These are phyloP conservation scores for Aricia artaxerxes DNA, from an alignment of 2,888 invertebrate species.

Conservation along the genomic window DNA sequence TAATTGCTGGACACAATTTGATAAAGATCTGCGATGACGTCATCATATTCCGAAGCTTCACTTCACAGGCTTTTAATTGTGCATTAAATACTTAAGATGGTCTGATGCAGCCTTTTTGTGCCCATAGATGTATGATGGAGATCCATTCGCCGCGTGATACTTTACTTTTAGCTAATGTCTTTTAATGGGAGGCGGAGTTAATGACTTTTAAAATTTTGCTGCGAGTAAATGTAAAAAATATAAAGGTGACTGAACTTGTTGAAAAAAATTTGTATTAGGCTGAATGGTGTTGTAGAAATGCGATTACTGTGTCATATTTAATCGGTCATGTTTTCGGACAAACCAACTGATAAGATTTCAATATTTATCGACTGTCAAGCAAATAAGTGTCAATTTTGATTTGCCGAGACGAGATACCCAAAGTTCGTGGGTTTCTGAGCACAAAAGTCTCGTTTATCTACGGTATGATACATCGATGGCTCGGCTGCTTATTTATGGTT, in stretches of 20 bases:
- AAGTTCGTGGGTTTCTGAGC: not conserved
- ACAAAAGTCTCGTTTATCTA: not conserved
- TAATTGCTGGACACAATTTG: slow-evolving; percentile 17
- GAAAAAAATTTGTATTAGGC: not conserved
- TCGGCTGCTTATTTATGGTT: slow-evolving; percentile 24
- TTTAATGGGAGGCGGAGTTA: not conserved
- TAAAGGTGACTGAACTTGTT: not conserved
- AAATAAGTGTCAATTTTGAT: not conserved
- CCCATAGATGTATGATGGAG: slow-evolving; percentile 1
- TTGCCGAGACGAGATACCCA: not conserved
- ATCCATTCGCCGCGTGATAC: not conserved
- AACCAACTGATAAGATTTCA: slow-evolving; percentile 13
- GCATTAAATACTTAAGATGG: slow-evolving; percentile 29
- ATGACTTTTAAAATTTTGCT: slow-evolving; percentile 2
- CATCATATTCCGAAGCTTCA: not conserved
- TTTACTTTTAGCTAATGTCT: not conserved
- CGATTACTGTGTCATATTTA: slow-evolving; percentile 13
- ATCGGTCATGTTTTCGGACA: slow-evolving; percentile 2
- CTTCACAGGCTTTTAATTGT: slow-evolving; percentile 25
- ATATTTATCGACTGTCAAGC: not conserved
- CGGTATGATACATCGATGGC: not conserved
- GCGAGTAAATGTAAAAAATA: not conserved
- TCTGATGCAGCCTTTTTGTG: slow-evolving; percentile 19
- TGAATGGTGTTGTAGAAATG: not conserved
- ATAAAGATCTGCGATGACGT: slow-evolving; percentile 27